Evolutionary conservation across 2,797 vertebrate genomes (phyloP).

Genomic region (Coluber constrictor): DNA sequence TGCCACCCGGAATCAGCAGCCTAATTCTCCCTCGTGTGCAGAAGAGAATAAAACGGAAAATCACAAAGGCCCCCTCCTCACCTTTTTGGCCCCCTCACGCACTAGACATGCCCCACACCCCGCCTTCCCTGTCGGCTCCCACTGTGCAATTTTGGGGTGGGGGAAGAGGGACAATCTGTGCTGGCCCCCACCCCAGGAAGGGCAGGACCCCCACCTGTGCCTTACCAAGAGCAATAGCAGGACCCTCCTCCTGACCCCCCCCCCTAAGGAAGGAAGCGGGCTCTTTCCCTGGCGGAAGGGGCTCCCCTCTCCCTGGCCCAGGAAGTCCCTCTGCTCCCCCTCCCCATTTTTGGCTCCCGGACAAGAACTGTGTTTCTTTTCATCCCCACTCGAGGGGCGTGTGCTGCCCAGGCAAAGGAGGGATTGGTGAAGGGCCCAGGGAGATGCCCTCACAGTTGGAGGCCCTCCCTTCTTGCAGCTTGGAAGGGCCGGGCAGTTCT

Average conservation of each 20-base stretch:
- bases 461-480: neutral
- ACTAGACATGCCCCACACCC: neutral
- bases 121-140: neutral
- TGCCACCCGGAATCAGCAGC: neutral
- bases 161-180: neutral
- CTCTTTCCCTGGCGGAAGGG: constrained; percentile 15
- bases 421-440: accelerated
- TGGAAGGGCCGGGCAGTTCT: neutral
- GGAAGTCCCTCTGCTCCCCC: neutral
- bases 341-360: neutral
- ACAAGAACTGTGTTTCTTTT: neutral
- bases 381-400: neutral
- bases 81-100: constrained; percentile 28
- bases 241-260: neutral
- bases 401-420: neutral
- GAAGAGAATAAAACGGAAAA: constrained; percentile 10
- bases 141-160: constrained; percentile 29
- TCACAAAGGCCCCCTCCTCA: constrained; percentile 16
- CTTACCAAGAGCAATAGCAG: constrained; percentile 28
- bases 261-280: neutral
- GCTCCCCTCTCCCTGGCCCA: neutral
- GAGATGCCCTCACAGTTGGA: neutral
- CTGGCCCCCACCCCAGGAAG: constrained; percentile 48
- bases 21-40: neutral
- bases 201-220: constrained; percentile 51